Conservation (phyloP, 2,113 vertebrate species). For the Melanerpes formicivorus region DNA sequence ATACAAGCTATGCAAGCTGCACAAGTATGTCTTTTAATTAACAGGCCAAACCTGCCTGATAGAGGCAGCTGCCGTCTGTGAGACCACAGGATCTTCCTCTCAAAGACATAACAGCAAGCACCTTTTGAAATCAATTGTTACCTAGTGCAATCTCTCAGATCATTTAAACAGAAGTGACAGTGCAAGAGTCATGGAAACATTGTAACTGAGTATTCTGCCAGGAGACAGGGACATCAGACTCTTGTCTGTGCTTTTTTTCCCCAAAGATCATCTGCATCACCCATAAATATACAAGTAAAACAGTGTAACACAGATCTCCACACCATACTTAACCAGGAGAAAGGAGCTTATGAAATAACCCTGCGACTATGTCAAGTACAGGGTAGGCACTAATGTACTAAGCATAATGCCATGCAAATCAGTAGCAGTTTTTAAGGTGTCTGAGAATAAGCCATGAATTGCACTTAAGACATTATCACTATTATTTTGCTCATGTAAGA, state of each 20-base stretch:
- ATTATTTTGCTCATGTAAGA: not conserved
- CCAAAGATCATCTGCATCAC: accelerated
- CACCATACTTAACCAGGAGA: not conserved
- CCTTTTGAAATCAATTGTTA: not conserved
- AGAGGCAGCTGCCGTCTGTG: not conserved
- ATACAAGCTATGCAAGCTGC: not conserved
- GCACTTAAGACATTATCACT: not conserved
- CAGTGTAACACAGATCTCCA: not conserved
- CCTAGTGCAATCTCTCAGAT: not conserved
- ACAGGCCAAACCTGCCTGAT: not conserved
- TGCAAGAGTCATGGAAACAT: not conserved
- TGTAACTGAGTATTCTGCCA: not conserved
- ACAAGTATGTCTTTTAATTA: not conserved
- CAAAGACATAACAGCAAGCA: not conserved
- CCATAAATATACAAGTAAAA: not conserved
- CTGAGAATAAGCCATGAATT: not conserved
- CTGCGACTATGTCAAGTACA: not conserved
- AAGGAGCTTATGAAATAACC: not conserved
- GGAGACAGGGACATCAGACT: not conserved
- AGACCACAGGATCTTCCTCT: not conserved
- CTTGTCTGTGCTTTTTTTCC: not conserved
- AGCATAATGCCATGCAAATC: not conserved
- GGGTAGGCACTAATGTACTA: not conserved
- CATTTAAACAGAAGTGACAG: not conserved
- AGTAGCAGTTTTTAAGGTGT: not conserved